phyloP scores from a whole-genome alignment of 2,113 vertebrate genomes.

The Cottus gobio region DNA sequence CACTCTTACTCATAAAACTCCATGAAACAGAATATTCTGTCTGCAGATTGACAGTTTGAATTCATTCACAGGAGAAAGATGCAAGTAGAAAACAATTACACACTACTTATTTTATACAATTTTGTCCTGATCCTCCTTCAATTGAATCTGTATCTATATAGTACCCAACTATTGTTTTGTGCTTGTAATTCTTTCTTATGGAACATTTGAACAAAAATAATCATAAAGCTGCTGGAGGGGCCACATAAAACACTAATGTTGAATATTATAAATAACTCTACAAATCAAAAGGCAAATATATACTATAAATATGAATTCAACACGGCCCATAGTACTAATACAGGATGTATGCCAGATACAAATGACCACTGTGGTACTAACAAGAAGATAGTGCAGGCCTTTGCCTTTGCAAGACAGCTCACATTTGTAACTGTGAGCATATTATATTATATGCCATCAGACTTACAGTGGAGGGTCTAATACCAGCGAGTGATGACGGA shows the following conservation, averaged over 20 bases:
- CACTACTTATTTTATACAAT: not conserved
- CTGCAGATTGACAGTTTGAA: not conserved
- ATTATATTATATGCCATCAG: not conserved
- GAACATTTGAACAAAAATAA: not conserved
- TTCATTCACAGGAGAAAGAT: not conserved
- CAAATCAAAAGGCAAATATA: not conserved
- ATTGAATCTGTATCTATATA: too few relatives aligned
- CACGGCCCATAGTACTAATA: not conserved
- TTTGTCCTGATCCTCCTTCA: too few relatives aligned
- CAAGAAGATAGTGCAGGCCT: not conserved
- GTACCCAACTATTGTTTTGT: too few relatives aligned
- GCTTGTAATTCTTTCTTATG: not conserved
- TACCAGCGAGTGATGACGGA: constrained; percentile 87
- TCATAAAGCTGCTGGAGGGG: not conserved
- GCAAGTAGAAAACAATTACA: not conserved
- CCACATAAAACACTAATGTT: too few relatives aligned
- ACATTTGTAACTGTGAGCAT: not conserved
- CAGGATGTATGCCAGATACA: not conserved
- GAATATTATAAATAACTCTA: not conserved
- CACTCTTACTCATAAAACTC: not conserved
- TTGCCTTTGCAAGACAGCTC: not conserved
- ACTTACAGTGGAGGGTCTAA: constrained; percentile 85
- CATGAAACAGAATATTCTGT: not conserved
- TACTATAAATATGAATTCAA: not conserved
- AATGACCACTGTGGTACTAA: not conserved